A percentile compares a stretch with the other conserved stretches of the same genome.
phyloP scores from a whole-genome alignment of 2,113 vertebrate species.

The Cathartes aura region DNA sequence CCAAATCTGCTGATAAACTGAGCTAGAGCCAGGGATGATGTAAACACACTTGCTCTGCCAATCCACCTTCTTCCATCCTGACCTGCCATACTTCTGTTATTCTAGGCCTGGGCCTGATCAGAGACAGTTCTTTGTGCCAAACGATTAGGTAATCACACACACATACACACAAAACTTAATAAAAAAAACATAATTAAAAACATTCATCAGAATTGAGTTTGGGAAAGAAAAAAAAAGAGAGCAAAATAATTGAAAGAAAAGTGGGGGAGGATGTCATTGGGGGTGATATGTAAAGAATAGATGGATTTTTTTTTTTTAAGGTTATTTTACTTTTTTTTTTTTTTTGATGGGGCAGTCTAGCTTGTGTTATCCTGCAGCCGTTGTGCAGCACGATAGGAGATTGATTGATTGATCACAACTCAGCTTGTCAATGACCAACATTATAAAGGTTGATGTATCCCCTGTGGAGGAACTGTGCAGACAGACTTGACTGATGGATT shows the following conservation, averaged over 20 bases:
- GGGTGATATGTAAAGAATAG: background rate
- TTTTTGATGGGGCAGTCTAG: background rate
- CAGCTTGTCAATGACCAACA: constrained; percentile 13
- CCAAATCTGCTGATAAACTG: constrained; percentile 16
- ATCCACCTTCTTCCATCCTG: constrained; percentile 17
- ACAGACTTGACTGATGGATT: constrained; percentile 14
- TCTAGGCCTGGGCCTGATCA: background rate
- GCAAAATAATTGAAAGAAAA: background rate
- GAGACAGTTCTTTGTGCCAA: constrained; percentile 1
- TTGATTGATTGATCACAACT: background rate
- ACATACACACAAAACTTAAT: background rate
- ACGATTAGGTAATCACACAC: background rate
- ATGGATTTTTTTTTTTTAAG: background rate
- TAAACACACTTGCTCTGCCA: constrained; percentile 15
- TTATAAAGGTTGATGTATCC: background rate
- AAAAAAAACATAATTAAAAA: background rate
- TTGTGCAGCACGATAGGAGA: background rate
- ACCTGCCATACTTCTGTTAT: background rate
- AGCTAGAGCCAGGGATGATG: constrained; percentile 9
- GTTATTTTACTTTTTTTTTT: background rate
- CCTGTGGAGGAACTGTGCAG: background rate
- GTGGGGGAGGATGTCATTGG: background rate
- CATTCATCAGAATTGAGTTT: background rate
- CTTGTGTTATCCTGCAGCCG: background rate
- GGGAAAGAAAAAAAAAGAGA: background rate